Conservation (phyloP, 2,113 vertebrate species). For the Phrynosoma platyrhinos region DNA sequence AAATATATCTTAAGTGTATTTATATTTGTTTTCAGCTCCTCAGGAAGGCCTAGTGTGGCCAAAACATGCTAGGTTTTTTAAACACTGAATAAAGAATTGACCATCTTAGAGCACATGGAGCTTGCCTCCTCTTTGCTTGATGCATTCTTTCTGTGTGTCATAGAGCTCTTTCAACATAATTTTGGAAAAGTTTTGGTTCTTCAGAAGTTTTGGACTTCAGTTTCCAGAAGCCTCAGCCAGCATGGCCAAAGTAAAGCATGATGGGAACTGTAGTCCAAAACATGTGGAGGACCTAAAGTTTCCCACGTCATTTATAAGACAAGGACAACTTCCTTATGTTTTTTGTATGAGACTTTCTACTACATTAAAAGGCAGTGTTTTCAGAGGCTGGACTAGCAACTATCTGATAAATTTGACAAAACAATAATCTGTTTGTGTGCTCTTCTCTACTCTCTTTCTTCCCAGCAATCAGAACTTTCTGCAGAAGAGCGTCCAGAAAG, state of each 20-base stretch:
- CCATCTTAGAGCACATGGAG: no score
- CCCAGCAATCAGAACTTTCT: slow-evolving; percentile 84
- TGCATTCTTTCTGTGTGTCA: neutral
- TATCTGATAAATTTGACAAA: neutral
- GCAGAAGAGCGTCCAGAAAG: slow-evolving; percentile 88
- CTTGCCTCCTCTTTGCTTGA: no score
- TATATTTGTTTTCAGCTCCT: no score
- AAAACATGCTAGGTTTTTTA: no score
- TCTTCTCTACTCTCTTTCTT: no score
- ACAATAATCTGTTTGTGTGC: neutral
- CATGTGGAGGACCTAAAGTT: neutral
- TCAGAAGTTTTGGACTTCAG: no score
- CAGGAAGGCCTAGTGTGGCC: no score
- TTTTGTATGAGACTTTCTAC: neutral
- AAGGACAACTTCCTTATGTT: neutral
- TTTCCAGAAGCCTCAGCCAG: neutral
- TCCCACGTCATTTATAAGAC: neutral
- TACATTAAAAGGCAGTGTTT: neutral
- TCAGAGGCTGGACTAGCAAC: neutral
- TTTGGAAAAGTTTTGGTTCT: neutral
- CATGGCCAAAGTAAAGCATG: neutral
- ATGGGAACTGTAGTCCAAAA: neutral
- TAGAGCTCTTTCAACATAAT: neutral
- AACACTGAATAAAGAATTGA: no score
- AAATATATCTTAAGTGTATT: no score